Conservation (phyloP, 1,140 invertebrate genomes). For the Drosophila orosa region DNA sequence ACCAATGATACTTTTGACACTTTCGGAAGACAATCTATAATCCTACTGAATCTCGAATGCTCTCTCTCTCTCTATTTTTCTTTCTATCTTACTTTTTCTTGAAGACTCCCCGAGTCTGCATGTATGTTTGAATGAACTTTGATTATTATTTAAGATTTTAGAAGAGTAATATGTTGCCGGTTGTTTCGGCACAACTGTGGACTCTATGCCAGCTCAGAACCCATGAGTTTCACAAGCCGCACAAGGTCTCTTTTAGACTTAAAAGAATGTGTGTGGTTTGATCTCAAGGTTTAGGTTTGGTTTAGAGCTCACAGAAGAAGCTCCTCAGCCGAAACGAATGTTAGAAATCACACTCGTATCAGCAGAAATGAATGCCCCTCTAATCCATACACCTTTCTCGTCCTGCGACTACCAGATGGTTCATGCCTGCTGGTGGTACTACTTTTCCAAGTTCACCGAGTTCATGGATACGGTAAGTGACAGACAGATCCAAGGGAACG, state of each 20-base stretch:
- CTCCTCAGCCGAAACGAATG: slow-evolving; percentile 16
- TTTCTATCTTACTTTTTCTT: slow-evolving; percentile 1
- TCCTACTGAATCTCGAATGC: slow-evolving; percentile 7
- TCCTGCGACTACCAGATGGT: slow-evolving; percentile 89
- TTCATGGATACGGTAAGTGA: slow-evolving; percentile 97
- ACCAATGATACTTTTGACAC: slow-evolving; percentile 4
- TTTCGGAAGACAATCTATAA: slow-evolving; percentile 18
- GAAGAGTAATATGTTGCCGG: slow-evolving; percentile 22
- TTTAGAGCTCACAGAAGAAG: slow-evolving; percentile 2
- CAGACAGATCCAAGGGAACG: slow-evolving; percentile 1
- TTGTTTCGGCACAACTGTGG: slow-evolving; percentile 2
- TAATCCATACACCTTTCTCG: slow-evolving; percentile 45
- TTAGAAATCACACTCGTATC: not conserved
- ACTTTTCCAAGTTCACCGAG: slow-evolving; percentile 97
- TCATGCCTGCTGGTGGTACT: slow-evolving; percentile 98
- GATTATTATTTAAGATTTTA: slow-evolving; percentile 36
- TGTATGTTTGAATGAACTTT: slow-evolving; percentile 53
- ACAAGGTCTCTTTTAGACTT: no score
- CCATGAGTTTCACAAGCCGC: not conserved
- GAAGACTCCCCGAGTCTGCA: slow-evolving; percentile 49
- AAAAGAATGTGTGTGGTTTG: not conserved
- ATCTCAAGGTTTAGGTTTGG: not conserved
- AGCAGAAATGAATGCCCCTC: not conserved
- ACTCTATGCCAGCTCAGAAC: slow-evolving; percentile 8
- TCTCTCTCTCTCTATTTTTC: slow-evolving; percentile 10